phyloP scores from a whole-genome alignment of 2,113 vertebrate genomes.

The Crotalus helleri region DNA sequence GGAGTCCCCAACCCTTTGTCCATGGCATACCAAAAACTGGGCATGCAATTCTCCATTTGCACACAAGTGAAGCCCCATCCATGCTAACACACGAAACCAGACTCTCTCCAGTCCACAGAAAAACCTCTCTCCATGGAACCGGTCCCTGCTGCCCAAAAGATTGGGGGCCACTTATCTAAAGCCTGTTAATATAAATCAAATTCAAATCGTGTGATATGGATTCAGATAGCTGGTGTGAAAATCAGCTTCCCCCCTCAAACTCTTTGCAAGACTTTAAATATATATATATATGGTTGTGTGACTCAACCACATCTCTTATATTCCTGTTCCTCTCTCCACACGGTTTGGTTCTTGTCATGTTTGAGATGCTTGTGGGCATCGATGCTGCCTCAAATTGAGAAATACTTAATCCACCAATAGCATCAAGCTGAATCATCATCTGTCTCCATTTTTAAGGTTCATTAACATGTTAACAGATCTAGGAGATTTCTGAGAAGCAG shows the following conservation, averaged over 20 bases:
- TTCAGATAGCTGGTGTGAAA: not conserved
- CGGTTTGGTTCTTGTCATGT: not conserved
- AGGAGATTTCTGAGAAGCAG: not conserved
- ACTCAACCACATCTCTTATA: not conserved
- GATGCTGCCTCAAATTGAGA: not conserved
- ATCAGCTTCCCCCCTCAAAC: not conserved
- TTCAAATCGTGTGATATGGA: not conserved
- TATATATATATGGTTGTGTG: not conserved
- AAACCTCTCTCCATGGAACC: no score
- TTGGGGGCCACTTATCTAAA: not conserved
- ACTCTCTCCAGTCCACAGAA: no score
- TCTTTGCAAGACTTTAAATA: not conserved
- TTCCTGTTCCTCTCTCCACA: not conserved
- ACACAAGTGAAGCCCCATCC: no score
- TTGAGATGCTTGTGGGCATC: not conserved
- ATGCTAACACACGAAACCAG: no score
- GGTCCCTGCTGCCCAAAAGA: no score
- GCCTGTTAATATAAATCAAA: not conserved
- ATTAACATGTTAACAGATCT: not conserved
- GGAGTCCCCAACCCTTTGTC: no score
- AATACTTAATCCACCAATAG: constrained; percentile 4
- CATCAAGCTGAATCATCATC: not conserved
- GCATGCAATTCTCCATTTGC: no score
- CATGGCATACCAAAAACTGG: no score
- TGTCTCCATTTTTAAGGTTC: constrained; percentile 26